Conservation (phyloP, 2,888 invertebrate species). For the Diarsia brunnea region DNA sequence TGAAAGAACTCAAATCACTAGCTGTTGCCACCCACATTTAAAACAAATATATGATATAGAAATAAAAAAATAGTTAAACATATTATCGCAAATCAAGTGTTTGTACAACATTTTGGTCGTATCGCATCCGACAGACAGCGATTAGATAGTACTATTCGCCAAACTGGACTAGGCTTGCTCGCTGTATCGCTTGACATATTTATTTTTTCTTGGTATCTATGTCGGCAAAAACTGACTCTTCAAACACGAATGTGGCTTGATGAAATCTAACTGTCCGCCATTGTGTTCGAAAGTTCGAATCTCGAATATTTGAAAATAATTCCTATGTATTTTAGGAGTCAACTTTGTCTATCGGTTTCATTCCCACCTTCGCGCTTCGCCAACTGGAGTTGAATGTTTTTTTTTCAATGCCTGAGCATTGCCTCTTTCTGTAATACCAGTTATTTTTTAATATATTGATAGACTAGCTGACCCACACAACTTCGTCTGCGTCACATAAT, state of each 20-base stretch:
- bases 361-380: background rate
- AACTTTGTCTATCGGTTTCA: background rate
- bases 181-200: slow-evolving; percentile 54
- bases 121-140: slow-evolving; percentile 60
- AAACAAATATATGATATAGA: slow-evolving; percentile 36
- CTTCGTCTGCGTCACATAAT: too few relatives aligned
- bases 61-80: slow-evolving; percentile 52
- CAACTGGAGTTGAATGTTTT: background rate
- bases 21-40: slow-evolving; percentile 32
- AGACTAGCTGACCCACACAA: too few relatives aligned
- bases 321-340: background rate
- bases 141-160: slow-evolving; percentile 61
- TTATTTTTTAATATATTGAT: slow-evolving; percentile 3
- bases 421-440: background rate
- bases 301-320: background rate
- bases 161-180: slow-evolving; percentile 36
- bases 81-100: slow-evolving; percentile 48
- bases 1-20: background rate
- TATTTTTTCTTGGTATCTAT: slow-evolving; percentile 46
- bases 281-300: background rate
- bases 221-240: slow-evolving; percentile 12
- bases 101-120: slow-evolving; percentile 55
- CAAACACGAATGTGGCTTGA: slow-evolving; percentile 9
- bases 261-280: background rate
- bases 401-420: background rate